These are phyloP conservation scores for Liasis olivaceus DNA, from an alignment of 2,797 vertebrate genomes.

Conservation along the genomic window DNA sequence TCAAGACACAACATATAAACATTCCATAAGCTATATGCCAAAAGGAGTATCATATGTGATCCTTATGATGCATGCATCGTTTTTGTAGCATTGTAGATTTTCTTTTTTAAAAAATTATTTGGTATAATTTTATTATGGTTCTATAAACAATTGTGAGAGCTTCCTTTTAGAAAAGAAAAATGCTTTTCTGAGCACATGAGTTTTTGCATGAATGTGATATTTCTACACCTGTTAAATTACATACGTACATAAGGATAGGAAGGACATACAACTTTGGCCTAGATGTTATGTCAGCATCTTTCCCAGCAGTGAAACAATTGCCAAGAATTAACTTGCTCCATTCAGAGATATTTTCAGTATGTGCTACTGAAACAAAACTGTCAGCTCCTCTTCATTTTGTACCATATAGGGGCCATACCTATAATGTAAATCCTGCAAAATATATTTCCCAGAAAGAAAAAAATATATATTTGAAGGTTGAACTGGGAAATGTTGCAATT, in stretches of 20 bases:
- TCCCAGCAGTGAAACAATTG: neutral
- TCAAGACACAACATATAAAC: neutral
- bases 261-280: neutral
- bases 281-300: neutral
- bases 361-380: conserved; percentile 3
- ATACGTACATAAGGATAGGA: neutral
- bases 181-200: too few species aligned
- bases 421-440: conserved; percentile 16
- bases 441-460: conserved; percentile 3
- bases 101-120: too few species aligned
- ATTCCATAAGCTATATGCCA: neutral
- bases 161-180: neutral
- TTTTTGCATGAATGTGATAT: neutral
- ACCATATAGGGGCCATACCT: neutral
- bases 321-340: neutral
- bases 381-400: neutral
- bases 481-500: conserved; percentile 16
- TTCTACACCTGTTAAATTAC: neutral
- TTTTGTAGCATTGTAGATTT: neutral
- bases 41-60: neutral
- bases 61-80: neutral
- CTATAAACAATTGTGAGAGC: neutral
- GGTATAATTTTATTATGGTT: neutral
- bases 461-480: conserved; percentile 6
- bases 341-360: neutral